A percentile compares a stretch with the other conserved stretches of the same genome.
phyloP scores from a whole-genome alignment of 1,140 invertebrate genomes.

The Apis dorsata region DNA sequence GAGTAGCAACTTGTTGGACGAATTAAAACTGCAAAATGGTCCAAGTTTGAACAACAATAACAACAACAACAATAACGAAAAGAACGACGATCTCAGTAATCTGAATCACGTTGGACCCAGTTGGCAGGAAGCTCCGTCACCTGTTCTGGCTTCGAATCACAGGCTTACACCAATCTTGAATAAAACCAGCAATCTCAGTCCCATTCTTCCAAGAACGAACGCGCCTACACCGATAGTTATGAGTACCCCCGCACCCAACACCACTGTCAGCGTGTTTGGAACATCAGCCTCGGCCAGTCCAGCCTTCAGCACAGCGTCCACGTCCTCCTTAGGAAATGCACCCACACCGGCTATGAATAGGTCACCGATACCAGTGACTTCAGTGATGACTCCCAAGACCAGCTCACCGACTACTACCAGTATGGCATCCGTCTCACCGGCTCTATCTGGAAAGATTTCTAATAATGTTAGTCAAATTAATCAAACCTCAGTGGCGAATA shows the following conservation, averaged over 20 bases:
- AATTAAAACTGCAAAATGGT: conserved; percentile 75
- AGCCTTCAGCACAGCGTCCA: conserved; percentile 77
- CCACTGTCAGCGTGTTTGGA: conserved; percentile 66
- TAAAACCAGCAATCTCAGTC: conserved; percentile 73
- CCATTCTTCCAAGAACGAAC: conserved; percentile 68
- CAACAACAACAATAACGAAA: conserved; percentile 65
- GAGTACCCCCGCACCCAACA: conserved; percentile 66
- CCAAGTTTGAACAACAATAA: conserved; percentile 69
- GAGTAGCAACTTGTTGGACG: conserved; percentile 74
- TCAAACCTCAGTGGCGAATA: conserved; percentile 64
- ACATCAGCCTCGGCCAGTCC: conserved; percentile 76
- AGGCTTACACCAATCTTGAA: conserved; percentile 78
- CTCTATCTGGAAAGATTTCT: conserved; percentile 11
- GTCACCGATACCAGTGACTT: conserved; percentile 73
- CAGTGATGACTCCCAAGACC: conserved; percentile 59
- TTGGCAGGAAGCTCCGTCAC: conserved; percentile 71
- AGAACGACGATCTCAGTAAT: conserved; percentile 49
- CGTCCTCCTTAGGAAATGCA: conserved; percentile 73
- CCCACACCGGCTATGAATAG: conserved; percentile 75
- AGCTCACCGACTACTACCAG: conserved; percentile 68
- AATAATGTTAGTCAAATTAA: conserved; percentile 53
- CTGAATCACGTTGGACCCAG: conserved; percentile 61
- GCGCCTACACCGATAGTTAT: conserved; percentile 60
- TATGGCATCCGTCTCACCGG: conserved; percentile 64
- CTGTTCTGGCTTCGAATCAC: conserved; percentile 68